Conservation (phyloP, 2,888 invertebrate genomes). For the Eubasilissa splendida region DNA sequence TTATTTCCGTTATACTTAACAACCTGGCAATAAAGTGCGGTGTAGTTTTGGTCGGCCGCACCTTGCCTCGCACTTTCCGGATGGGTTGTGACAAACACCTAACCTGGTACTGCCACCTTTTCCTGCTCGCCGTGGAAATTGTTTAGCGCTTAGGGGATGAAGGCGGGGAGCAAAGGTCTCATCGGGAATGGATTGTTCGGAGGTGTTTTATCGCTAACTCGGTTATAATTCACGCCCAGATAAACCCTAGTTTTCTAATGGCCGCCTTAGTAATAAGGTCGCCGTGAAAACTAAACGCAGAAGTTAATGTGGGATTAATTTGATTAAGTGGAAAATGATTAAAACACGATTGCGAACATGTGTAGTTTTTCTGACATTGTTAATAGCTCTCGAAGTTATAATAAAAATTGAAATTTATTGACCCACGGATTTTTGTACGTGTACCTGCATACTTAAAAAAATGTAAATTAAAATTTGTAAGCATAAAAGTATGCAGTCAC, state of each 20-base stretch:
- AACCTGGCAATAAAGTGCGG: slow-evolving; percentile 55
- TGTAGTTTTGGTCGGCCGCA: slow-evolving; percentile 53
- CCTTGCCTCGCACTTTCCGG: slow-evolving; percentile 53
- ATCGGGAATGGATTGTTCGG: slow-evolving; percentile 48
- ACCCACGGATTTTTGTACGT: no score
- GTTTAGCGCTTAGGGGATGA: slow-evolving; percentile 47
- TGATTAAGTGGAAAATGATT: no score
- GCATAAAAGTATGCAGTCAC: no score
- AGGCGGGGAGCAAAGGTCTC: slow-evolving; percentile 30
- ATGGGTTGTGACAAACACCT: slow-evolving; percentile 57
- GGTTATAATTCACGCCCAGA: slow-evolving; percentile 54
- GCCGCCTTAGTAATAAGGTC: slow-evolving; percentile 41
- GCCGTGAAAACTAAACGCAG: not conserved
- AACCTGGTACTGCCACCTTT: slow-evolving; percentile 7
- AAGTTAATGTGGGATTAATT: slow-evolving; percentile 11
- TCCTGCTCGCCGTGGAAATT: slow-evolving; percentile 41
- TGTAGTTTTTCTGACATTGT: no score
- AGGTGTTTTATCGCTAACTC: slow-evolving; percentile 57
- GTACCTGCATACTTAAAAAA: no score
- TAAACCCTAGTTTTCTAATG: slow-evolving; percentile 50
- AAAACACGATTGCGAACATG: no score
- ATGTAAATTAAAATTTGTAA: no score
- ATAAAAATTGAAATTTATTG: no score
- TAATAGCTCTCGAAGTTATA: no score
- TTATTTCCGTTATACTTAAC: slow-evolving; percentile 56